Base-by-base conservation (phyloP, 2,888 invertebrate genomes). In the Pandemis heparana region DNA sequence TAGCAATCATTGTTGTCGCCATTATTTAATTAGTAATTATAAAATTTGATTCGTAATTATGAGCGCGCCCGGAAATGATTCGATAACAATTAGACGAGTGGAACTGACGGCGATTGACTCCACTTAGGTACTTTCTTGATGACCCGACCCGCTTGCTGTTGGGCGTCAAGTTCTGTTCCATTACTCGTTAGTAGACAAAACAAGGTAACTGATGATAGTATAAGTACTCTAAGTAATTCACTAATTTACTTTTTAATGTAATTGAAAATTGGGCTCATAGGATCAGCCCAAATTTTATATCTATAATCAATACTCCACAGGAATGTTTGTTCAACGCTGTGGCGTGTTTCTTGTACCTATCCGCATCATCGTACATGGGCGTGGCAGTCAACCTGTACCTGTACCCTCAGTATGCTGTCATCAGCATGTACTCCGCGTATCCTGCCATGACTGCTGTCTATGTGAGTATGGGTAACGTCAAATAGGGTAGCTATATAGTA, bases 371-470 rank as follows among this genome's bases (percentile, higher is more conserved):
- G 0, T 98, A 97, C 86, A 95, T 98, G 92, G 97, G 97, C 0
- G 96, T 97, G 78, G 96, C 97, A 0, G 97, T 97, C 23, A 96
- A 97, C 79, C 91, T 97, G 59, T 97, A 96, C 87, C 91, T 98
- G 69, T 96, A 97, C 90, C 97, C 97, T 0, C 95, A 96, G 81
- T 97, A 98, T 87, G 93, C 96, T 43, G 84, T 96, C 8, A 90
- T 95, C 73, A 96, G 96, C 59, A 97, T 98, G 78, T 97, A 97
- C 84, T 96, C 97, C 83, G 97, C 97, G 14, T 98, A 97, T 92
- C 98, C 98, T n/a, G 97, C 98, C 2, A 97, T 98, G 97, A 97
- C 97, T 41, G 97, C 97, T 0, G 96, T 97, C 78, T 98, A 98
- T 88, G 98, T 98, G 93, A 97, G 97, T 96, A 10, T 98, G 93